Conservation (phyloP, 2,113 vertebrate species). For the Dromiciops gliroides region DNA sequence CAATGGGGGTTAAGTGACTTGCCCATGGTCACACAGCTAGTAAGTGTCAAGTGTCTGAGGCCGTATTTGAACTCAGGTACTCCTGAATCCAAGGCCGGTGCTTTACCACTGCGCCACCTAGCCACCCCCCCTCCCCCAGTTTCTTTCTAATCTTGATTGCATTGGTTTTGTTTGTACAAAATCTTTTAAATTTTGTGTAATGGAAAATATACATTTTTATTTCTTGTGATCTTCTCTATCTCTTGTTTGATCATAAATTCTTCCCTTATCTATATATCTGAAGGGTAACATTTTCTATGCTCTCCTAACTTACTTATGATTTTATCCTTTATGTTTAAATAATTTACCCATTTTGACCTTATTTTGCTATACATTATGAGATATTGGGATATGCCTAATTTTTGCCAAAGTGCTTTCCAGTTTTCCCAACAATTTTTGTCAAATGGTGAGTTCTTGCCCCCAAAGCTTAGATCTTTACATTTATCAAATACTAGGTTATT, state of each 20-base stretch:
- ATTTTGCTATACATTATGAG: neutral
- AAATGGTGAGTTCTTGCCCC: neutral
- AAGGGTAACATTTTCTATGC: neutral
- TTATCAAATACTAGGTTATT: neutral
- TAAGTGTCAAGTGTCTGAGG: too few relatives aligned
- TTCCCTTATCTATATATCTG: neutral
- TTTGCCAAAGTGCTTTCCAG: neutral
- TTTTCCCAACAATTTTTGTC: neutral
- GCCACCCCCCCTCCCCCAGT: too few relatives aligned
- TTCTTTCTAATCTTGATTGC: neutral
- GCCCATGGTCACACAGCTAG: too few relatives aligned
- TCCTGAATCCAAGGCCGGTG: too few relatives aligned
- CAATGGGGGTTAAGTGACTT: too few relatives aligned
- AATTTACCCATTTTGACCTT: neutral
- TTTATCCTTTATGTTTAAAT: neutral
- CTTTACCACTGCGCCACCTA: too few relatives aligned
- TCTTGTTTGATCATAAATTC: neutral
- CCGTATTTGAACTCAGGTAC: too few relatives aligned
- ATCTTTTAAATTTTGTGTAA: neutral
- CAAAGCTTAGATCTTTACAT: neutral
- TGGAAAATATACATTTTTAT: neutral
- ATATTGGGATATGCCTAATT: neutral
- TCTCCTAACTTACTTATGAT: neutral
- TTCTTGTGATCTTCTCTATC: neutral
- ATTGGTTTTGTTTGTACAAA: neutral